phyloP scores from a whole-genome alignment of 2,888 invertebrate genomes.

The Epicampocera succincta region DNA sequence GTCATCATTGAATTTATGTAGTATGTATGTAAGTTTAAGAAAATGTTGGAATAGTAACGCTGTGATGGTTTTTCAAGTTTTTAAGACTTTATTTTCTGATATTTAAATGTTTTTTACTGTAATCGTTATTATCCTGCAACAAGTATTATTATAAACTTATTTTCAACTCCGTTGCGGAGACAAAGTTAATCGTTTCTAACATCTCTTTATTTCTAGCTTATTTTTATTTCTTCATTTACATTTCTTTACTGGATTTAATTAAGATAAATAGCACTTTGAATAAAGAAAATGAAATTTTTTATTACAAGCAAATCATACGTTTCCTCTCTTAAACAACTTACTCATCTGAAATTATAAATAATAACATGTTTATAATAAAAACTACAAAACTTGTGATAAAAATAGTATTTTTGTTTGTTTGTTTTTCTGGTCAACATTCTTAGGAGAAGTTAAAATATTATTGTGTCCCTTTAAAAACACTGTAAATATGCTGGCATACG shows the following conservation, averaged over 20 bases:
- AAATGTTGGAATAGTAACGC: constrained; percentile 52
- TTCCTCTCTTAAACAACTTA: constrained; percentile 2
- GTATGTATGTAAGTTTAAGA: not conserved
- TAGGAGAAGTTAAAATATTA: too few relatives aligned
- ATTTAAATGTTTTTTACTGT: constrained; percentile 8
- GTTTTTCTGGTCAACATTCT: too few relatives aligned
- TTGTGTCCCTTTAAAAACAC: too few relatives aligned
- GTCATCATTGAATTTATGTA: constrained; percentile 22
- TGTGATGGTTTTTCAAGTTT: constrained; percentile 65
- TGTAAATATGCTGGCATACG: too few relatives aligned
- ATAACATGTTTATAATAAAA: too few relatives aligned
- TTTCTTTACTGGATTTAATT: constrained; percentile 40
- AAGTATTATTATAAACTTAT: constrained; percentile 49
- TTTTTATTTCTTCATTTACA: constrained; percentile 9
- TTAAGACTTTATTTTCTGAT: constrained; percentile 25
- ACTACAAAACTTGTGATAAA: too few relatives aligned
- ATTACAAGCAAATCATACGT: not conserved
- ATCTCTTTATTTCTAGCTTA: constrained; percentile 1
- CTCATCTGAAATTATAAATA: too few relatives aligned
- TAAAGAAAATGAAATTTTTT: constrained; percentile 23
- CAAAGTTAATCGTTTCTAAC: not conserved
- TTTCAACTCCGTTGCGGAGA: constrained; percentile 29
- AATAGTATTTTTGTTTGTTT: too few relatives aligned
- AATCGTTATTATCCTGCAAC: constrained; percentile 24
- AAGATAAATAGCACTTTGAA: constrained; percentile 24